phyloP scores from a whole-genome alignment of 2,888 invertebrate species.

The Tetranychus piercei region DNA sequence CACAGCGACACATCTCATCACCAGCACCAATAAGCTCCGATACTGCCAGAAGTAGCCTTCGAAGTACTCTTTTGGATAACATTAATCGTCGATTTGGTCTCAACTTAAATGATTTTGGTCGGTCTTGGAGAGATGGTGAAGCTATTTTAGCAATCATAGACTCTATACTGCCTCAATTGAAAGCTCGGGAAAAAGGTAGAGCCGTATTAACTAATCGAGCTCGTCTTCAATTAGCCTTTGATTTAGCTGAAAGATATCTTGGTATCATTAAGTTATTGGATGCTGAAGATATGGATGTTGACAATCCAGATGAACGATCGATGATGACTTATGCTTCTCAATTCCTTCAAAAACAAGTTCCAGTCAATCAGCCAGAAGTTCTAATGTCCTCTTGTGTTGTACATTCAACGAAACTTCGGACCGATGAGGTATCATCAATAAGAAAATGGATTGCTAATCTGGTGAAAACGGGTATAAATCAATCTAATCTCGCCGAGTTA shows the following conservation, averaged over 20 bases:
- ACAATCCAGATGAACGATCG: conserved; percentile 86
- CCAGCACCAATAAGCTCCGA: background rate
- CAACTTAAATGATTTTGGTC: conserved; percentile 76
- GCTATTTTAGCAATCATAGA: conserved; percentile 89
- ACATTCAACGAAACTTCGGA: background rate
- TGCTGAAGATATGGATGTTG: conserved; percentile 65
- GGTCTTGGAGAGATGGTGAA: conserved; percentile 85
- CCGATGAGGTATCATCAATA: background rate
- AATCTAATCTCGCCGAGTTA: background rate
- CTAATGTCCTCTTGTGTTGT: background rate
- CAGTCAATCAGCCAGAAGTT: conserved; percentile 19
- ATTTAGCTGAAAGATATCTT: conserved; percentile 70
- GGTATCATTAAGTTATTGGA: conserved; percentile 79
- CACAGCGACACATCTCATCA: background rate
- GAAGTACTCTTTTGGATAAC: conserved; percentile 10
- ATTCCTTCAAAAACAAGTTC: conserved; percentile 62
- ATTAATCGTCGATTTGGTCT: conserved; percentile 56
- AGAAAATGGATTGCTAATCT: background rate
- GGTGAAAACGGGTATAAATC: background rate
- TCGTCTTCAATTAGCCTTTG: conserved; percentile 76
- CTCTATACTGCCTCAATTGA: conserved; percentile 75
- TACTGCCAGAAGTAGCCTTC: background rate
- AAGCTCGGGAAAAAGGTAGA: conserved; percentile 36
- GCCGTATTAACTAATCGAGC: conserved; percentile 46
- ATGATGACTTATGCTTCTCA: conserved; percentile 98